Conservation (phyloP, 1,140 invertebrate species). For the Lepidostoma basale region DNA sequence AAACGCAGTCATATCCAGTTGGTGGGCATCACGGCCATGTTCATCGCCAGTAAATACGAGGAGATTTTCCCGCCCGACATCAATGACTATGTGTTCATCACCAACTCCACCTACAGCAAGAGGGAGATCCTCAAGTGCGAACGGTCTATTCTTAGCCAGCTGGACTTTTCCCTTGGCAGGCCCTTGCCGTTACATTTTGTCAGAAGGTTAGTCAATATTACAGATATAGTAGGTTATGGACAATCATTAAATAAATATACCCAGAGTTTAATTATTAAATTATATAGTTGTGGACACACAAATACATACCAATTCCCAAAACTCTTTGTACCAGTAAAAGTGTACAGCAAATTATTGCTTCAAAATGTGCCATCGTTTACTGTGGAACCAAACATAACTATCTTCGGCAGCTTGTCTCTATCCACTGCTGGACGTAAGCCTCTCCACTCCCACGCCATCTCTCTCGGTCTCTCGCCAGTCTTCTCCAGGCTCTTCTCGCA, state of each 20-base stretch:
- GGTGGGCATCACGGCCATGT: conserved; percentile 89
- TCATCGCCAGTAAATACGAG: conserved; percentile 94
- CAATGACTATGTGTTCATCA: conserved; percentile 90
- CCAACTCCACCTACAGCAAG: conserved; percentile 86
- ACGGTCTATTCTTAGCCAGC: conserved; percentile 71
- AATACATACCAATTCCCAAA: no score
- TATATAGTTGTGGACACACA: no score
- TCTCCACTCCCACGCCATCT: no score
- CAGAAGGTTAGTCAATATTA: conserved; percentile 65
- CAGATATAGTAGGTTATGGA: conserved; percentile 10
- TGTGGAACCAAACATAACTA: no score
- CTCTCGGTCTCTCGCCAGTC: no score
- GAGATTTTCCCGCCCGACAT: conserved; percentile 92
- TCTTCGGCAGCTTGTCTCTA: no score
- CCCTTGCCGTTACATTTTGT: conserved; percentile 90
- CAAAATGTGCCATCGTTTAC: no score
- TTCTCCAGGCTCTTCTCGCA: no score
- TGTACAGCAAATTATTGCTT: no score
- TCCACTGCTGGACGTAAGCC: no score
- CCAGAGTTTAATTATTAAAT: not conserved
- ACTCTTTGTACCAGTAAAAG: no score
- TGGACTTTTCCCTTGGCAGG: conserved; percentile 83
- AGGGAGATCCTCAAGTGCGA: conserved; percentile 86
- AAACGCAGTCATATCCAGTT: conserved; percentile 80
- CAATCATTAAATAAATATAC: conserved; percentile 23